Evolutionary conservation across 2,888 invertebrate genomes (phyloP), one percentile per base, ranked within the genome.

Genomic region (Ceramica pisi): DNA sequence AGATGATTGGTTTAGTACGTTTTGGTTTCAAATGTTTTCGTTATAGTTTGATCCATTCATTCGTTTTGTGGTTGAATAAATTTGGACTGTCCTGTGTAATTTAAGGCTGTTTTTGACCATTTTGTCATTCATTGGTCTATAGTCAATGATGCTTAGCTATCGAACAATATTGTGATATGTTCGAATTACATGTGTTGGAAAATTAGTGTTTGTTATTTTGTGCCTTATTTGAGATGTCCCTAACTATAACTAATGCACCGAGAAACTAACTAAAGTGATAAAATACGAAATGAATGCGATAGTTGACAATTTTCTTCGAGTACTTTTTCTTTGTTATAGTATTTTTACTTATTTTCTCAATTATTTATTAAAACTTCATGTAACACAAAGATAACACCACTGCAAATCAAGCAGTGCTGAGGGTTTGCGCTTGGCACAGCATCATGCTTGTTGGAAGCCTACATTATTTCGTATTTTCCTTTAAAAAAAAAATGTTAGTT

Each of bases 61-160:
- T 6, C 66, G 12, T 26, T 26, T 53, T 26, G 19, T 38, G 31
- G 19, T 8, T 35, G 21, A 38, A 38, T 57, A 38, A 57, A 35
- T 56, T 38, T 16, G 14, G 3, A 57, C 56, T 56, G 12, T 57
- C 21, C 1, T 21, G 38, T 38, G 38, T 57, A 38, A 56, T 12
- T 21, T 16, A 2, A 31, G 12, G 0, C 12, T 14, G 6, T 44
- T 50, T 7, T 48, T 12, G 9, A 5, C 38, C 12, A 7, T 56
- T 71, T 63, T 16, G 46, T 12, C 21, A 64, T 55, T 55, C 55
- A 48, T 71, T 7, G 19, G 41, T 44, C 5, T 55, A 46, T 26
- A 7, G 19, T 14, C n/a, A 48, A 2, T 62, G 44, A 14, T 68
- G 50, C 16, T 57, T 51, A 31, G 26, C 4, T 19, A 41, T 3